Base-by-base conservation (phyloP, 2,888 invertebrate species). In the Rhyacophila evoluta region DNA sequence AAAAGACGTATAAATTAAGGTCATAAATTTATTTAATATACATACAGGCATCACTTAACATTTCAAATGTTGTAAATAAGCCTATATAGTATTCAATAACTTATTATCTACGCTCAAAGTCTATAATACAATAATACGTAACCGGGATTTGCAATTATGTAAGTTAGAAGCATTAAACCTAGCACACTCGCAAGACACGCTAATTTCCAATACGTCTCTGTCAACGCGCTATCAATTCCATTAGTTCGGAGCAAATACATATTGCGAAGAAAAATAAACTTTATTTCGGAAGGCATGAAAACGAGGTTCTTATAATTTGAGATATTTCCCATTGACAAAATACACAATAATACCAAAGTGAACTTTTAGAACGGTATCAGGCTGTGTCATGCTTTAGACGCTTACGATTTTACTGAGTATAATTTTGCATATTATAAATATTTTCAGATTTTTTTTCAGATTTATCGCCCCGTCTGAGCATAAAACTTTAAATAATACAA, bases 361-460 rank as follows among this genome's bases (percentile, higher is more conserved):
- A 55, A 55, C 19, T 19, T 55, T 55, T 55, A 15, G 19, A 8
- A 1, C 55, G 55, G 41, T 55, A 19, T 55, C 55, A 8, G 55
- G 19, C 8, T 55, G 55, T 55, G 55, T 19, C 55, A 55, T 8
- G 8, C 55, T 19, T 19, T 0, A 25, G 8, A 25, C 6, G 25
- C 19, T 55, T 55, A 41, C 19, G 55, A 55, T 55, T 41, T 55
- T 25, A 55, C 55, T 15, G 19, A 25, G 19, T 10, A 19, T 55
- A 55, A 55, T 55, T 8, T 25, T 41, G 6, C 6, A 6, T 33
- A 33, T 33, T 33, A n/a, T n/a, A n/a, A n/a, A n/a, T n/a, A n/a
- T n/a, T 19, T 41, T 55, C 6, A 55, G 55, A 19, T 55, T 55
- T 55, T 39, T 55, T 55, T 55, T 55, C 55, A 55, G 55, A 55